Base-by-base conservation (phyloP, 2,113 vertebrate species). In the Erpornis zantholeuca region DNA sequence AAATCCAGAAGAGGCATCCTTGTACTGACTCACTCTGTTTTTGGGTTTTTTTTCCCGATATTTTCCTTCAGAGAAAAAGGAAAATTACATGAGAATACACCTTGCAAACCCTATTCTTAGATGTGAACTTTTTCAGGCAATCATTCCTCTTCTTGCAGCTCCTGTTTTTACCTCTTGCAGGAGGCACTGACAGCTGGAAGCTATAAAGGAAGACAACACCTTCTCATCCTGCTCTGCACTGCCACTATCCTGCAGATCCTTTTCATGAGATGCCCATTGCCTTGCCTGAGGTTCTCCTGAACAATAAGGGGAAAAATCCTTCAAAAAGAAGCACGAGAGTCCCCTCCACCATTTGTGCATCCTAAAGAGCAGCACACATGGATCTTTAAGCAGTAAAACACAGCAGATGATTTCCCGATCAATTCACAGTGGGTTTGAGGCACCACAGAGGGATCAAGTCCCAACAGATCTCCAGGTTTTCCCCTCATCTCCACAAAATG, bases 1-100 rank as follows among this genome's bases (percentile, higher is more conserved):
- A 59, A 59, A 68, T 1, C 27, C 12, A 24, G 23, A 44, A 38
- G n/a, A 61, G 12, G 12, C 10, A 47, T 60, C 65, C 33, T 61
- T n/a, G 10, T 35, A 8, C 2, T 31, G n/a, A 60, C 14, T 70
- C 19, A 45, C 4, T 21, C 2, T 4, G 2, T 2, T 12, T n/a
- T n/a, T n/a, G 12, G 38, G 38, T 15, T 5, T 16, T 45, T 31
- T 44, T 11, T 8, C 4, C 14, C 29, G 33, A 2, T 22, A 4
- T 31, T 64, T 83, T 88, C 45, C 49, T 42, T 57, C 5, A 7
- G 57, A 19, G 29, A 23, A 47, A 31, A 45, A 35, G 1, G 4
- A 31, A 53, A 38, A 68, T 36, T 7, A 27, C 40, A 33, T 2
- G 14, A 84, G 33, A 50, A 31, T 7, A n/a, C 2, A 35, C 20